Evolutionary conservation across 2,888 invertebrate genomes (phyloP), one percentile per base, ranked within the genome.

Genomic region (Steromphala cineraria): DNA sequence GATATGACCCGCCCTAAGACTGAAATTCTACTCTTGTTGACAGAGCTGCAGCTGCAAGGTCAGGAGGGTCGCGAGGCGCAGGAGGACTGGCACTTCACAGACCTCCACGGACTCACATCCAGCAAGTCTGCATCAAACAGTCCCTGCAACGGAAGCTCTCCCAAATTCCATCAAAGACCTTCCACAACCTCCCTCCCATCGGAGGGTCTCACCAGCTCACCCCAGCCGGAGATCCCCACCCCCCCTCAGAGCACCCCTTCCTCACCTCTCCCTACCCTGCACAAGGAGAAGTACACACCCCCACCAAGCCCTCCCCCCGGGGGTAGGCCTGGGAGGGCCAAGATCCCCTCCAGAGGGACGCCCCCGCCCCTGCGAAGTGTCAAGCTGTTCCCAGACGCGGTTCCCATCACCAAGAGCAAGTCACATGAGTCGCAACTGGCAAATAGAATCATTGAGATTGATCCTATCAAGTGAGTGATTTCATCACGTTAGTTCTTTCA

Each of bases 351-450:
- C 89, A 96, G 96, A 10, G 95, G 96, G 2, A 97, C 98, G 5
- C 98, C 98, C 62, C 97, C 97, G 62, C 96, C 96, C 75, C 95
- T 96, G 89, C 96, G 95, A 90, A 96, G 95, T 94, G 92, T 95
- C 80, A 91, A 94, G 87, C 94, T 95, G 21, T 95, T 94, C 91
- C 96, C 97, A 15, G 92, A 91, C 53, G 87, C 89, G n/a, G 88
- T 90, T 8, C 88, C 91, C 4, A 95, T 98, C 87, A 97, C 96
- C 82, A 97, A 98, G 94, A 98, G 98, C 84, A 96, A 97, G 92
- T 98, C 98, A 67, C 97, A 98, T 93, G 98, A 98, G 94, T 97
- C 97, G 17, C 97, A 98, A 93, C 95, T 97, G 83, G 96, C 95
- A 78, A 95, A 95, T 91, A 94, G 95, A 89, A 94, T 95, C 83